These are phyloP conservation scores for Steromphala cineraria DNA, from an alignment of 2,888 invertebrate species.

Conservation along the genomic window DNA sequence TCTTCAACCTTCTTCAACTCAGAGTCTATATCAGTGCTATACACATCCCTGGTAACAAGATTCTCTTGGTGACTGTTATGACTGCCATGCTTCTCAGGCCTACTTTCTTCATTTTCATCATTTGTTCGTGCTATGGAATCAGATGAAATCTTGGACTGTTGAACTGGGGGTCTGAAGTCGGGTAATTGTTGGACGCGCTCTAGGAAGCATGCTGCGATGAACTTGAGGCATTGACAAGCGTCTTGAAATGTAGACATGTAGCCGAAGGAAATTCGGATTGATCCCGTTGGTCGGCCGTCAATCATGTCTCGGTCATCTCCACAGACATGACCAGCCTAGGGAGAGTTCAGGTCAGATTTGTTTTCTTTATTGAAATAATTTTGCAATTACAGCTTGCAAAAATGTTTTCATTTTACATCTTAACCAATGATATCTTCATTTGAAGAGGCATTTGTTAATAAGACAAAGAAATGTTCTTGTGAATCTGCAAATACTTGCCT, in stretches of 20 bases:
- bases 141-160: neutral
- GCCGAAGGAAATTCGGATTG: slow-evolving; percentile 93
- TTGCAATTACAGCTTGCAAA: neutral
- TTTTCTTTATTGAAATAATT: neutral
- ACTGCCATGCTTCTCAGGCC: neutral
- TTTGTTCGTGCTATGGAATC: neutral
- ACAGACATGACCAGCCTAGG: slow-evolving; percentile 87
- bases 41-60: neutral
- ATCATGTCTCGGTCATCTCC: slow-evolving; percentile 91
- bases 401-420: too few species aligned
- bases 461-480: too few species aligned
- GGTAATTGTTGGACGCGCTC: slow-evolving; percentile 33
- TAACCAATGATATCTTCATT: neutral
- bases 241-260: slow-evolving; percentile 88
- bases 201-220: slow-evolving; percentile 86
- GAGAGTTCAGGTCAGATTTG: slow-evolving; percentile 10
- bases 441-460: too few species aligned
- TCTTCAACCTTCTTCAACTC: neutral
- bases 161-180: neutral
- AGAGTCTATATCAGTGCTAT: too few species aligned
- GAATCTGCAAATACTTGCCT: too few species aligned
- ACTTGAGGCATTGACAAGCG: slow-evolving; percentile 82
- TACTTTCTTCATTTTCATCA: neutral
- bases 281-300: slow-evolving; percentile 92
- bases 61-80: neutral